Evolutionary conservation across 2,888 invertebrate genomes (phyloP).

Genomic region (Euplagia quadripunctaria): DNA sequence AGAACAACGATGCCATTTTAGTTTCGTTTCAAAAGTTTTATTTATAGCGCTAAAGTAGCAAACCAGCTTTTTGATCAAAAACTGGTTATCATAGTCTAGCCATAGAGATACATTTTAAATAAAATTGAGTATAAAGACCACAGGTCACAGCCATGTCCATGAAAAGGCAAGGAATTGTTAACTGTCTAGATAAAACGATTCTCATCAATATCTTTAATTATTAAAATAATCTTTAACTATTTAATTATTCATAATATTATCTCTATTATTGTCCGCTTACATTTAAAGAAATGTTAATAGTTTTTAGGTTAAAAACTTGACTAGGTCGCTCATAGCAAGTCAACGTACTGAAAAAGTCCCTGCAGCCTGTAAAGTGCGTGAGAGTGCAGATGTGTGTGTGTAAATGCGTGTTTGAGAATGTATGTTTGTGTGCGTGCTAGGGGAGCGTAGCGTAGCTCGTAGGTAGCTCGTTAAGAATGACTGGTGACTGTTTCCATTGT

Average conservation of each 20-base stretch:
- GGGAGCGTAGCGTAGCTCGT: slow-evolving; percentile 30
- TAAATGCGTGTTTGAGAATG: slow-evolving; percentile 15
- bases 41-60: too few relatives aligned
- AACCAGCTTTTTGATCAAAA: not conserved
- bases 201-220: too few relatives aligned
- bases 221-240: too few relatives aligned
- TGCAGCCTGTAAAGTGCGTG: slow-evolving; percentile 25
- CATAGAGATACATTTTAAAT: too few relatives aligned
- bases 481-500: slow-evolving; percentile 34
- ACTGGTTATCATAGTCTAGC: too few relatives aligned
- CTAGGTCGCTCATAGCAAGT: slow-evolving; percentile 37
- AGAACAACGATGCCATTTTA: not conserved
- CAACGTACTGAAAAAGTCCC: slow-evolving; percentile 35
- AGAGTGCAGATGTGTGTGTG: slow-evolving; percentile 11
- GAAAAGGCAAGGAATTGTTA: too few relatives aligned
- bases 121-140: too few relatives aligned
- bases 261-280: too few relatives aligned
- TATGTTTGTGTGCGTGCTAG: slow-evolving; percentile 35
- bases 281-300: too few relatives aligned
- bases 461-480: slow-evolving; percentile 48
- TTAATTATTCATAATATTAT: too few relatives aligned
- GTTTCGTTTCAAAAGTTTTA: not conserved
- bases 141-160: too few relatives aligned
- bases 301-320: slow-evolving; percentile 7
- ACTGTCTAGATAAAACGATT: too few relatives aligned